Base-by-base conservation (phyloP, 2,888 invertebrate genomes). In the Cataglyphis livida region DNA sequence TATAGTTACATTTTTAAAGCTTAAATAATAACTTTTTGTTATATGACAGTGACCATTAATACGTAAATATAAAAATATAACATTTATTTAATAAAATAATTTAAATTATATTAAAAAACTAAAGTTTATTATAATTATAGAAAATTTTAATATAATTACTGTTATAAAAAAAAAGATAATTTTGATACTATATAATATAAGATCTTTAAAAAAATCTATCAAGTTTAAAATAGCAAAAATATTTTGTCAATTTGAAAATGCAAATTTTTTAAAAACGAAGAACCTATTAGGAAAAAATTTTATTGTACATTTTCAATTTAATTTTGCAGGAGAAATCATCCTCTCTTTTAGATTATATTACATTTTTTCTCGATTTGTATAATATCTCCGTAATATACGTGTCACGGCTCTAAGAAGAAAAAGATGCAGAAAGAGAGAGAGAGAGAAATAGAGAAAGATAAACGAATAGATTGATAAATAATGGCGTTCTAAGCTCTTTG, bases 401-500 rank as follows among this genome's bases (percentile, higher is more conserved):
- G 12, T 44, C 41, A 44, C 12, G 12, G 41, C 12, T 44, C 12
- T 44, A 12, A 44, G 4, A 44, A 44, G 12, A 44, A 15, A 44
- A 15, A 44, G 51, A 7, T 1, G n/a, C 0, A 51, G 48, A 48
- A 7, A 12, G 32, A 15, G 32, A 28, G 32, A 28, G 32, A 4
- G 5, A 18, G 18, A 44, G 5, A 48, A 7, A 1, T 1, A 18
- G 18, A 48, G 5, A 48, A 7, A n/a, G 7, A n/a, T 51, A n/a
- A 21, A 74, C 3, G 32, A 65, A 75, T 68, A n/a, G 5, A 48
- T 64, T 75, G 15, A n/a, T 28, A 41, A 10, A 44, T 10, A 28
- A 10, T 3, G 10, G 57, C 28, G 35, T 59, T 44, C 3, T 18
- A 21, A 10, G 28, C 10, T 21, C 21, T 41, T 54, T 57, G 71